Percentiles rank a stretch among this genome's conserved stretches.
phyloP scores from a whole-genome alignment of 1,140 invertebrate species.

The Chionoecetes opilio region DNA sequence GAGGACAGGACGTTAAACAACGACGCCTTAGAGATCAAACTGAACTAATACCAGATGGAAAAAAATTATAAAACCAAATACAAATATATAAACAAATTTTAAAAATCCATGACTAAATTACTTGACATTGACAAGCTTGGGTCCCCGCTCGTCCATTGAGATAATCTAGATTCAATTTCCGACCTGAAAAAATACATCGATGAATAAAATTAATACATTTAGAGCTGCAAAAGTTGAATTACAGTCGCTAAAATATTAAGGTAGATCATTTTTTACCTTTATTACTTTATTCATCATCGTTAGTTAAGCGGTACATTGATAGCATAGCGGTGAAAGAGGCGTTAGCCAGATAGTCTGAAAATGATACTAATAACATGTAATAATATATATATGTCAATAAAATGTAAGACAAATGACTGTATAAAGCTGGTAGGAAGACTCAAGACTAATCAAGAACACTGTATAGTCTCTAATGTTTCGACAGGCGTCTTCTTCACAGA shows the following conservation, averaged over 20 bases:
- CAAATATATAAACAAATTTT: too few relatives aligned
- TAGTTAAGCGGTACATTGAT: background rate
- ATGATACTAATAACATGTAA: too few relatives aligned
- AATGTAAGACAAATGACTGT: too few relatives aligned
- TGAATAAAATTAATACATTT: too few relatives aligned
- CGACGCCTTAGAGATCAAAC: background rate
- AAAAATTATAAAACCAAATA: background rate
- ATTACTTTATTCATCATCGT: too few relatives aligned
- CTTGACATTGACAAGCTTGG: background rate
- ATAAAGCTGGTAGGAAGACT: too few relatives aligned
- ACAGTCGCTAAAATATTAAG: background rate
- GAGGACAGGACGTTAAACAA: too few relatives aligned
- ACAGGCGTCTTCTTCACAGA: too few relatives aligned
- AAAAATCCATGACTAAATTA: background rate
- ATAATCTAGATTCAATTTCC: background rate
- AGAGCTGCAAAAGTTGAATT: background rate
- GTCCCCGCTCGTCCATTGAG: background rate
- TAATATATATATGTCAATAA: too few relatives aligned
- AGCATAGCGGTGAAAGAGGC: background rate
- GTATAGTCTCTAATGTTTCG: too few relatives aligned
- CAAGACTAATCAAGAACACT: too few relatives aligned
- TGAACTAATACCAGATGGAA: background rate
- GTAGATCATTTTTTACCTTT: background rate
- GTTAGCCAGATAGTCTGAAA: background rate
- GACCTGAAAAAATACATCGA: background rate